phyloP scores from a whole-genome alignment of 2,888 invertebrate species.

The Tachina lurida region DNA sequence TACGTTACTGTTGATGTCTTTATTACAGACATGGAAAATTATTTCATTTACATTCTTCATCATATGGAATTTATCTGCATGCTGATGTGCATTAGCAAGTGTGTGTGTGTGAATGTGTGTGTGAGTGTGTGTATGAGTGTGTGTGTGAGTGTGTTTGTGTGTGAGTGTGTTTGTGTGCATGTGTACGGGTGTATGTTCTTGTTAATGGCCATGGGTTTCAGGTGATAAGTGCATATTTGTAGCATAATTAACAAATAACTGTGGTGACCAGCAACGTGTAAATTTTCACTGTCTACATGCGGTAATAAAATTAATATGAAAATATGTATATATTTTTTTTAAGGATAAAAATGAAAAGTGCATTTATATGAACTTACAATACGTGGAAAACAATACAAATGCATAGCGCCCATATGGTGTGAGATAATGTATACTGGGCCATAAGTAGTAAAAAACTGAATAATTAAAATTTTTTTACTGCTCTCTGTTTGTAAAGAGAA shows the following conservation, averaged over 20 bases:
- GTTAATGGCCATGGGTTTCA: constrained; percentile 48
- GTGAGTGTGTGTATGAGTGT: neutral
- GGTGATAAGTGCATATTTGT: constrained; percentile 61
- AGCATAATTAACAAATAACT: constrained; percentile 66
- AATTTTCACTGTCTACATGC: constrained; percentile 41
- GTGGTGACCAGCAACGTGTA: constrained; percentile 30
- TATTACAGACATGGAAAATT: constrained; percentile 13
- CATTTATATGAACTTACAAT: too few relatives aligned
- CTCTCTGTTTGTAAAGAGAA: too few relatives aligned
- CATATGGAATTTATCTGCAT: neutral
- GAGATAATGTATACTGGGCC: too few relatives aligned
- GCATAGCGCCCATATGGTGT: too few relatives aligned
- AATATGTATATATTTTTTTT: too few relatives aligned
- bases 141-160: neutral
- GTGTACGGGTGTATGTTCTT: neutral
- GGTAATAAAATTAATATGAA: constrained; percentile 3
- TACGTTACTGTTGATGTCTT: constrained; percentile 10
- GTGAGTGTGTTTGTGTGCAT: neutral
- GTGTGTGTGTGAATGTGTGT: too few relatives aligned
- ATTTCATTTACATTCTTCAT: constrained; percentile 30
- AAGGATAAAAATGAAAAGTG: too few relatives aligned
- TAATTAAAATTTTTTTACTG: too few relatives aligned
- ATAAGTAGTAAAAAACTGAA: too few relatives aligned
- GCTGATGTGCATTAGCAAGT: neutral
- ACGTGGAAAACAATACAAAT: too few relatives aligned